Evolutionary conservation across 2,113 vertebrate genomes (phyloP).

Genomic region (Suricata suricatta): DNA sequence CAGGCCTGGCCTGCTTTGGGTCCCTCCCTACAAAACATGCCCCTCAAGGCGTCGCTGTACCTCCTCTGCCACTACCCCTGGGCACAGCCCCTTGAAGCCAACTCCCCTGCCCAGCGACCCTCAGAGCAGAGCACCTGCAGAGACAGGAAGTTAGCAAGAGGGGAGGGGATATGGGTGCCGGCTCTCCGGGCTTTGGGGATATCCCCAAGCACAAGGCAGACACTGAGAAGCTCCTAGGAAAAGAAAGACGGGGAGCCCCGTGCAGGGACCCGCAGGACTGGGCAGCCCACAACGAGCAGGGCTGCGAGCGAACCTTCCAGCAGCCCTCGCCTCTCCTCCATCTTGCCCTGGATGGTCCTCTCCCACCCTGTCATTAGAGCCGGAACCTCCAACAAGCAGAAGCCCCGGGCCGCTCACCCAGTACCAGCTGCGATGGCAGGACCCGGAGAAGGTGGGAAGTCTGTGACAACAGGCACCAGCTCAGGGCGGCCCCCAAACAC

Average conservation of each 20-base stretch:
- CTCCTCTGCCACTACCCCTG: too few relatives aligned
- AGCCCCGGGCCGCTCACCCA: too few relatives aligned
- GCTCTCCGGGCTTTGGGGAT: not conserved
- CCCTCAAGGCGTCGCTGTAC: not conserved
- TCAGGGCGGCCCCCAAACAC: not conserved
- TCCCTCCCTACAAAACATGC: not conserved
- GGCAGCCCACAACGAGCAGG: not conserved
- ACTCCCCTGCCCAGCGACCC: not conserved
- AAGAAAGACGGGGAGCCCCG: not conserved
- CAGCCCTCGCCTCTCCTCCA: fast-evolving
- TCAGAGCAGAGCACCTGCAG: not conserved
- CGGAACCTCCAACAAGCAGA: not conserved
- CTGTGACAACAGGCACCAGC: fast-evolving
- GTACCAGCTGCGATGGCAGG: not conserved
- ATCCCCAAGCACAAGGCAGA: not conserved
- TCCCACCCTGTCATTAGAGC: not conserved
- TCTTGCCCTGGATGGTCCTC: not conserved
- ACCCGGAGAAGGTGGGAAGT: fast-evolving
- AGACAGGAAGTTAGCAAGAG: not conserved
- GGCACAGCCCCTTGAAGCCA: not conserved
- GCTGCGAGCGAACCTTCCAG: not conserved
- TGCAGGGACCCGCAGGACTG: too few relatives aligned
- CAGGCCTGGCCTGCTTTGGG: not conserved
- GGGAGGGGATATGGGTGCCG: not conserved
- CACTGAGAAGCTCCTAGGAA: fast-evolving